Conservation (phyloP, 2,113 vertebrate genomes). For the Syngnathus floridae region DNA sequence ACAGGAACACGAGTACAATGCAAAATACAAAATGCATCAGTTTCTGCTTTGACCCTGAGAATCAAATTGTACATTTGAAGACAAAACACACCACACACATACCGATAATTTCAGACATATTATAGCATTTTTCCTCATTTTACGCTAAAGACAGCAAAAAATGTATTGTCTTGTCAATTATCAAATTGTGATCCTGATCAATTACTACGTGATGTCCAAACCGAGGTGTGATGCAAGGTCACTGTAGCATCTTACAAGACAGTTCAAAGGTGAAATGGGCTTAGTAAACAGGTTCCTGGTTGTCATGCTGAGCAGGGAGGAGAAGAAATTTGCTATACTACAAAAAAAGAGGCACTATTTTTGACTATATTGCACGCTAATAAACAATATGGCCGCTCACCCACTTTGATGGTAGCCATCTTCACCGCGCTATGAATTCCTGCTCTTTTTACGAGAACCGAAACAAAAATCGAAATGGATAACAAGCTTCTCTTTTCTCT, state of each 20-base stretch:
- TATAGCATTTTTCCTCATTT: not conserved
- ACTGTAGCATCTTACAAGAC: slow-evolving; percentile 12
- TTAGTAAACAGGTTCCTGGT: slow-evolving; percentile 31
- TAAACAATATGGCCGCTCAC: not conserved
- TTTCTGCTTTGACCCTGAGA: not conserved
- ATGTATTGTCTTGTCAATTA: too few species aligned
- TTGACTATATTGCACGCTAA: not conserved
- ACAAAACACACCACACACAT: not conserved
- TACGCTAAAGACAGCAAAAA: not conserved
- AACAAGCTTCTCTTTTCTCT: not conserved
- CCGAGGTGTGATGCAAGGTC: not conserved
- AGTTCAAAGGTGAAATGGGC: slow-evolving; percentile 25
- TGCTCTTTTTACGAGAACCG: not conserved
- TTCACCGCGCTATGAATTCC: not conserved
- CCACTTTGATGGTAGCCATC: not conserved
- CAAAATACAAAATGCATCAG: not conserved
- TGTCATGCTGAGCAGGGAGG: not conserved
- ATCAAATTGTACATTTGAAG: not conserved
- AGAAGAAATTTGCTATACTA: not conserved
- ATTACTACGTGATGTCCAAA: too few species aligned
- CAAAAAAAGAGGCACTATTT: not conserved
- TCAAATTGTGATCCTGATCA: too few species aligned
- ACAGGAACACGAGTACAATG: not conserved
- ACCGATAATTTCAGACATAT: not conserved
- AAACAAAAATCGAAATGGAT: not conserved